Percentiles rank a stretch among this genome's conserved stretches.
Conservation (phyloP, 2,113 vertebrate species). For the Stomatorhinus ivindoensis region DNA sequence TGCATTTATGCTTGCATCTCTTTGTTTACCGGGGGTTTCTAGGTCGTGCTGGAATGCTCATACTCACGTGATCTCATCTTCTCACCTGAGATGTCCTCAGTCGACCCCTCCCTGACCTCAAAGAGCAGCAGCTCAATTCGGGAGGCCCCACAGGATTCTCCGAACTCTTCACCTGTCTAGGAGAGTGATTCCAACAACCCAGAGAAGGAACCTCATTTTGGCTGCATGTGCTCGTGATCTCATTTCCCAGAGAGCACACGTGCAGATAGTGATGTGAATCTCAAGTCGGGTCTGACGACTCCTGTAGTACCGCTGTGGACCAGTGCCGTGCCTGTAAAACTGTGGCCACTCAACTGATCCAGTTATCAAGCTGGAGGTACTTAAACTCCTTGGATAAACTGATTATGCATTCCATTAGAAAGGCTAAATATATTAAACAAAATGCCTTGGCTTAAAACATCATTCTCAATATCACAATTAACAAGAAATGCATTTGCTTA, state of each 20-base stretch:
- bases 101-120: neutral
- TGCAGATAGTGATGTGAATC: neutral
- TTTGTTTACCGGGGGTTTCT: neutral
- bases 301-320: neutral
- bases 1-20: neutral
- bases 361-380: neutral
- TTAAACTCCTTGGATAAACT: neutral
- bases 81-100: neutral
- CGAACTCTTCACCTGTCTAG: neutral
- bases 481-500: neutral
- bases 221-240: neutral
- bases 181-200: neutral
- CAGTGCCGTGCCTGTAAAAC: neutral
- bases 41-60: neutral
- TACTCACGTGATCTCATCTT: neutral
- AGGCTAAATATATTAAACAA: neutral
- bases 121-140: neutral
- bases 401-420: neutral
- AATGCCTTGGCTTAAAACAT: neutral
- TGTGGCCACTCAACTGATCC: neutral
- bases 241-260: neutral
- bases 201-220: neutral
- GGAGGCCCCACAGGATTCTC: neutral
- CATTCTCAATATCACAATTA: neutral
- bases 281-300: neutral